Evolutionary conservation across 1,140 invertebrate genomes (phyloP).

Genomic region (Camponotus pennsylvanicus): DNA sequence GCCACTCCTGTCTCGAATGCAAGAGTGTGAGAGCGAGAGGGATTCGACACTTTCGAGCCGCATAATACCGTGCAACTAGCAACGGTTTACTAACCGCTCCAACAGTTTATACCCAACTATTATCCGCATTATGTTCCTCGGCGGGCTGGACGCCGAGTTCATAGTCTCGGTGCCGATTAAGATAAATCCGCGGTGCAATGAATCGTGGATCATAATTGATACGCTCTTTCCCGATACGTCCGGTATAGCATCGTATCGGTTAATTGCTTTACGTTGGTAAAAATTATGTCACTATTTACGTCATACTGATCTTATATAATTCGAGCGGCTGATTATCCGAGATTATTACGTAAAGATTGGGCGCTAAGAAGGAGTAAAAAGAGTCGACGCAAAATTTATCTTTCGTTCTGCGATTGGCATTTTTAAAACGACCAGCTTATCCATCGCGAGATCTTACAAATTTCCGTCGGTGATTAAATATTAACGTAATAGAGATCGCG

Average conservation of each 20-base stretch:
- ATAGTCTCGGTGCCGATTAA: slow-evolving; percentile 28
- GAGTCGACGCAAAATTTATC: neutral
- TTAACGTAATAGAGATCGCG: neutral
- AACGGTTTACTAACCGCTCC: slow-evolving; percentile 62
- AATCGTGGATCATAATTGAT: slow-evolving; percentile 60
- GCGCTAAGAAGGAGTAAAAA: neutral
- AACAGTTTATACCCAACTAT: slow-evolving; percentile 58
- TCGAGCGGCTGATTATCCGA: neutral
- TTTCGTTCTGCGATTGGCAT: neutral
- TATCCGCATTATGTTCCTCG: slow-evolving; percentile 50
- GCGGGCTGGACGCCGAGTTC: slow-evolving; percentile 27
- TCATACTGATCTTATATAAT: neutral
- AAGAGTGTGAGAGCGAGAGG: neutral
- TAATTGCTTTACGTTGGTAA: slow-evolving; percentile 61
- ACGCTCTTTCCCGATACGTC: slow-evolving; percentile 23
- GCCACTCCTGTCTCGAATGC: neutral
- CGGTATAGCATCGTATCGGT: slow-evolving; percentile 31
- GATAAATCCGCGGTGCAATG: slow-evolving; percentile 62
- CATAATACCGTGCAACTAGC: slow-evolving; percentile 40
- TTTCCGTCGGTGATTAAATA: slow-evolving; percentile 3
- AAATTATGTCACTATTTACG: slow-evolving; percentile 44
- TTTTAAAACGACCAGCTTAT: neutral
- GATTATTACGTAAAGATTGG: slow-evolving; percentile 44
- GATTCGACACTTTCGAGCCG: slow-evolving; percentile 37
- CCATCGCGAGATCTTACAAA: neutral